Conservation (phyloP, 2,888 invertebrate species). For the Apotomis betuletana region DNA sequence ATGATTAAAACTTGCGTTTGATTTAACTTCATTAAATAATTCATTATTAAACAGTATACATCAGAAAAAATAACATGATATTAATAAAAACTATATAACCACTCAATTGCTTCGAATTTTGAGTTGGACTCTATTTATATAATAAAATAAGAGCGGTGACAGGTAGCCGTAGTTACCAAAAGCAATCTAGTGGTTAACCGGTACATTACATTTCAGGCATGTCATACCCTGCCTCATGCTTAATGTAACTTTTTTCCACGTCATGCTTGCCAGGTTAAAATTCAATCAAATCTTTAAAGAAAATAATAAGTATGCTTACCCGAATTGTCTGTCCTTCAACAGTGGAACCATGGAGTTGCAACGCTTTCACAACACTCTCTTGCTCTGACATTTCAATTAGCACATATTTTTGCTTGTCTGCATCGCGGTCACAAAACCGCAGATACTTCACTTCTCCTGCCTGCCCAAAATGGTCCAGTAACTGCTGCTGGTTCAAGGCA, state of each 20-base stretch:
- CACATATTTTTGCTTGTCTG: slow-evolving; percentile 90
- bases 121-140: too few relatives aligned
- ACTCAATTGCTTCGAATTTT: too few relatives aligned
- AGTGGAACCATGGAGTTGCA: slow-evolving; percentile 91
- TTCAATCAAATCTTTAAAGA: too few relatives aligned
- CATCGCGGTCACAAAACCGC: slow-evolving; percentile 93
- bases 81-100: slow-evolving; percentile 1
- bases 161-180: too few relatives aligned
- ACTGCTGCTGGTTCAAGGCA: slow-evolving; percentile 88
- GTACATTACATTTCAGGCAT: slow-evolving; percentile 2
- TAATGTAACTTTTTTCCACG: too few relatives aligned
- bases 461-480: slow-evolving; percentile 93
- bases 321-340: slow-evolving; percentile 87
- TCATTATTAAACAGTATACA: not conserved
- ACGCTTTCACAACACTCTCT: slow-evolving; percentile 91
- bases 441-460: slow-evolving; percentile 98
- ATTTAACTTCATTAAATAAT: not conserved
- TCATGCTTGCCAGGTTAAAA: not conserved
- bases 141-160: too few relatives aligned
- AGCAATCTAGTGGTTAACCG: too few relatives aligned
- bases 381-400: slow-evolving; percentile 98
- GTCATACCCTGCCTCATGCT: slow-evolving; percentile 1
- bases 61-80: not conserved
- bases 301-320: slow-evolving; percentile 54
- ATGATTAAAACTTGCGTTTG: not conserved